phyloP scores from a whole-genome alignment of 2,888 invertebrate genomes.

The Bibio marci region DNA sequence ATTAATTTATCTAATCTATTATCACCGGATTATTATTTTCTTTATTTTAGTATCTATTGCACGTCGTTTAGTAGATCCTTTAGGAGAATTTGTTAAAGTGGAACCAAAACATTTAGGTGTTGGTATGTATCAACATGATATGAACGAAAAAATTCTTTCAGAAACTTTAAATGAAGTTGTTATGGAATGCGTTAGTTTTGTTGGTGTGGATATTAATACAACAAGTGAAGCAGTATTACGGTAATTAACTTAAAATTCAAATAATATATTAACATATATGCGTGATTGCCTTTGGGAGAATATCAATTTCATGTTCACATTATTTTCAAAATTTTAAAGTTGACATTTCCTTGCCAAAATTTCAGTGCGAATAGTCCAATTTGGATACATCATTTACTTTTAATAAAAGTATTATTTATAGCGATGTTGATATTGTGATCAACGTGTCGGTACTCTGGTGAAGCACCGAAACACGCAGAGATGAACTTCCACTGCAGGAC shows the following conservation, averaged over 20 bases:
- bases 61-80: slow-evolving; percentile 73
- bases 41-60: slow-evolving; percentile 50
- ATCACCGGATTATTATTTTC: neutral
- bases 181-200: slow-evolving; percentile 81
- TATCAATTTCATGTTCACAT: neutral
- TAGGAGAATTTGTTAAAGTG: slow-evolving; percentile 83
- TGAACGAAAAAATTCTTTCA: slow-evolving; percentile 58
- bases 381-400: too few species aligned
- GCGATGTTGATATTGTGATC: too few species aligned
- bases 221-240: slow-evolving; percentile 66
- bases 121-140: slow-evolving; percentile 91
- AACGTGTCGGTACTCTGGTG: too few species aligned
- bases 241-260: slow-evolving; percentile 28
- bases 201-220: slow-evolving; percentile 83
- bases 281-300: too few species aligned
- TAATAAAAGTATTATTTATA: too few species aligned
- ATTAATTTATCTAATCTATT: neutral
- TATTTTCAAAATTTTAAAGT: slow-evolving; percentile 1
- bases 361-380: too few species aligned
- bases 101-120: slow-evolving; percentile 86
- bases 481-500: too few species aligned
- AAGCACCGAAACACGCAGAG: too few species aligned
- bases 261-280: neutral
- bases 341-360: too few species aligned
- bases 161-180: slow-evolving; percentile 63